Percentiles rank a stretch among this genome's conserved stretches.
These are phyloP conservation scores for Aricia artaxerxes DNA, from an alignment of 2,888 invertebrate species.

Conservation along the genomic window DNA sequence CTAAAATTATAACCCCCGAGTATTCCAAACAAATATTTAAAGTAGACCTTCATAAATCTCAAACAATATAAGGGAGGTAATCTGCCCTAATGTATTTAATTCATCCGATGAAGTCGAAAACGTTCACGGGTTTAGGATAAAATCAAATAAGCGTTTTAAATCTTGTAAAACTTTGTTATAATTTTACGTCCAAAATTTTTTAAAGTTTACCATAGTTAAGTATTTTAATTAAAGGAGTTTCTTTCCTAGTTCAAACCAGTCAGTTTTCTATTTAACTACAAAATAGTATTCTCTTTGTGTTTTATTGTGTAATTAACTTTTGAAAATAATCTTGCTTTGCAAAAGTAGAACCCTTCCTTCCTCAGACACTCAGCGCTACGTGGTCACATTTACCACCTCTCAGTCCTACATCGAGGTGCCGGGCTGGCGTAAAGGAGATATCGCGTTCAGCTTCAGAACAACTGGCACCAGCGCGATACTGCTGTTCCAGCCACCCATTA, in stretches of 20 bases:
- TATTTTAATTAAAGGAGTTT: too few species aligned
- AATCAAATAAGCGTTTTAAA: neutral
- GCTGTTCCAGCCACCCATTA: slow-evolving; percentile 93
- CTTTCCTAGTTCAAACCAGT: too few species aligned
- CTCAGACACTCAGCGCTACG: slow-evolving; percentile 93
- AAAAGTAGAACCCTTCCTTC: neutral
- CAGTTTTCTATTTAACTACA: too few species aligned
- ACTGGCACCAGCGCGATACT: slow-evolving; percentile 94
- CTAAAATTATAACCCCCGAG: slow-evolving; percentile 17
- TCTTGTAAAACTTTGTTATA: neutral
- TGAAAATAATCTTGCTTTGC: too few species aligned
- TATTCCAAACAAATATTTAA: slow-evolving; percentile 25
- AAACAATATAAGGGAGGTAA: slow-evolving; percentile 5
- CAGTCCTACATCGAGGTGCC: slow-evolving; percentile 96
- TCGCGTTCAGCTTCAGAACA: slow-evolving; percentile 95
- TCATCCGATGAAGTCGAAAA: neutral
- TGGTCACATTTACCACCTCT: slow-evolving; percentile 95
- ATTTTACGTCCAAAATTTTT: too few species aligned
- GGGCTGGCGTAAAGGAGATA: slow-evolving; percentile 95
- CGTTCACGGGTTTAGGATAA: neutral
- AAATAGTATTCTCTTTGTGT: too few species aligned
- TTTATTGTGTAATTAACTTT: too few species aligned
- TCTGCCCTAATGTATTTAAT: neutral
- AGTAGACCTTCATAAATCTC: slow-evolving; percentile 17
- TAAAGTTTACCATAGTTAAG: too few species aligned